Conservation (phyloP, 2,888 invertebrate genomes). For the Torymus auratus region DNA sequence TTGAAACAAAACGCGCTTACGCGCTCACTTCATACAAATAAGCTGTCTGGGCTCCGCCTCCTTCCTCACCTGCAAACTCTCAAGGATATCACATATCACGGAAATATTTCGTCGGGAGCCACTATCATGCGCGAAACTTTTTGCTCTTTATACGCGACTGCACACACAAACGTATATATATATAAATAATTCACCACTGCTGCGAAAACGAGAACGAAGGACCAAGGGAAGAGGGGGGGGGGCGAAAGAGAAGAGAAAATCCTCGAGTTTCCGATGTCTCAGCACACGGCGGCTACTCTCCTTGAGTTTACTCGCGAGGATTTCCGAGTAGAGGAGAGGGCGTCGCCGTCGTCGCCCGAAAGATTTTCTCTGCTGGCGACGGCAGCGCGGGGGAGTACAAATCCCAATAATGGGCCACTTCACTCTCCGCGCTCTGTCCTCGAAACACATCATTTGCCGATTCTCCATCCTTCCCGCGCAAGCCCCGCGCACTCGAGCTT, state of each 20-base stretch:
- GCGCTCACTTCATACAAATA: constrained; percentile 2
- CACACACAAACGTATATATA: background rate
- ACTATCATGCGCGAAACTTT: background rate
- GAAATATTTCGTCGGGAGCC: background rate
- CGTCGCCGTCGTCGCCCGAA: constrained; percentile 47
- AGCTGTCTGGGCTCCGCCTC: background rate
- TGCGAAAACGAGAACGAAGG: too few species aligned
- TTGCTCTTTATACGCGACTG: too few species aligned
- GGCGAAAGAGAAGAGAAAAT: constrained; percentile 53
- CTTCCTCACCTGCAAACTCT: too few species aligned
- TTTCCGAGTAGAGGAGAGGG: constrained; percentile 17
- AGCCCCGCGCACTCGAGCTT: background rate
- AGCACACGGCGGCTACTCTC: constrained; percentile 47
- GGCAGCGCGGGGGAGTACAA: constrained; percentile 61
- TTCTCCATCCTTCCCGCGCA: background rate
- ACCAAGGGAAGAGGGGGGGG: too few species aligned
- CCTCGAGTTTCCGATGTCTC: constrained; percentile 60
- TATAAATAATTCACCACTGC: background rate
- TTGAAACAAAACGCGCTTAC: constrained; percentile 6
- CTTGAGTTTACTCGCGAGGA: constrained; percentile 45
- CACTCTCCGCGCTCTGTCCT: constrained; percentile 40
- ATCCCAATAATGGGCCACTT: constrained; percentile 62
- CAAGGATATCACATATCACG: too few species aligned
- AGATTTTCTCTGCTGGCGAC: constrained; percentile 60
- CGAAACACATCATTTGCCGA: constrained; percentile 38